phyloP scores from a whole-genome alignment of 2,797 vertebrate genomes.

The Gambusia yucatana region DNA sequence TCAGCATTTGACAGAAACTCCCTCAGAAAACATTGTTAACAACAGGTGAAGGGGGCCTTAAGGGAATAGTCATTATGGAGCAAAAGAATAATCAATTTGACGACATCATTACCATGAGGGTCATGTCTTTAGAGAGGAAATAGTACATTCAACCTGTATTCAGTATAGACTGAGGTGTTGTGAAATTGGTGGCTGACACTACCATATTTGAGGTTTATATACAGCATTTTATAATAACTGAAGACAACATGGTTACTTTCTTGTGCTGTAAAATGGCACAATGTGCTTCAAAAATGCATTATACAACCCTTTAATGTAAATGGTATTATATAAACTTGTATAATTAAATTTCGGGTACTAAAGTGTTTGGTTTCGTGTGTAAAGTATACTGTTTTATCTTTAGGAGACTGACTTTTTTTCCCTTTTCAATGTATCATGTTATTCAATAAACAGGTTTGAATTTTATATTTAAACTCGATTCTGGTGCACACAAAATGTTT shows the following conservation, averaged over 20 bases:
- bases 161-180: not conserved
- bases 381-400: not conserved
- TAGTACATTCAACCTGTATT: constrained; percentile 4
- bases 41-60: constrained; percentile 68
- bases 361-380: not conserved
- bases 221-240: too few relatives aligned
- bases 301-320: not conserved
- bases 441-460: not conserved
- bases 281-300: too few relatives aligned
- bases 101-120: constrained; percentile 40
- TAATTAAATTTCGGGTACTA: not conserved
- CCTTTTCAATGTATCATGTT: not conserved
- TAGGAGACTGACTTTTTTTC: not conserved
- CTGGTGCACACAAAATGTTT: not conserved
- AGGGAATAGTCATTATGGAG: constrained; percentile 51
- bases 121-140: constrained; percentile 18
- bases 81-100: constrained; percentile 59
- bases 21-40: constrained; percentile 55
- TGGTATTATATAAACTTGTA: not conserved
- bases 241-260: too few relatives aligned
- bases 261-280: too few relatives aligned
- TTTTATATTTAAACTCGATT: not conserved
- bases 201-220: not conserved
- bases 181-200: not conserved
- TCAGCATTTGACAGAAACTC: constrained; percentile 65